Conservation (phyloP, 2,113 vertebrate species). For the Mohoua ochrocephala region DNA sequence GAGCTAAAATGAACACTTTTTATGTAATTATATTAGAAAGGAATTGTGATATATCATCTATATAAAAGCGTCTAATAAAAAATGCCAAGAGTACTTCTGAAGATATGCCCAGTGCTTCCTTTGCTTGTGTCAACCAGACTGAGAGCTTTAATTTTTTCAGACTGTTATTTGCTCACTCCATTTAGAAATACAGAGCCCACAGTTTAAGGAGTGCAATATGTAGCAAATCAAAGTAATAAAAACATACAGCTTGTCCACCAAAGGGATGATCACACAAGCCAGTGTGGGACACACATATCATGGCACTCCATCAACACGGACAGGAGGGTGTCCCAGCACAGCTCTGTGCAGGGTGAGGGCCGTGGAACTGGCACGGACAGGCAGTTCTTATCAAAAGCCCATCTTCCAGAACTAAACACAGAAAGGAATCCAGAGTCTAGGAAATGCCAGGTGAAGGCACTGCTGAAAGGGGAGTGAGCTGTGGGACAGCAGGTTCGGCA, state of each 20-base stretch:
- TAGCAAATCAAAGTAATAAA: conserved; percentile 56
- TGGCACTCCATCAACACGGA: not conserved
- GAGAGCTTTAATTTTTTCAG: conserved; percentile 58
- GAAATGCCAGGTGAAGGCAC: not conserved
- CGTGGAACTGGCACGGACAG: not conserved
- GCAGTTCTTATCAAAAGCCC: not conserved
- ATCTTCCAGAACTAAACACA: not conserved
- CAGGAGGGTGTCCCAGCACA: not conserved
- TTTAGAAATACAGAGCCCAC: not conserved
- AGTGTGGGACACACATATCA: not conserved
- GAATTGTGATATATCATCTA: conserved; percentile 12
- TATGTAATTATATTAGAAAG: conserved; percentile 11
- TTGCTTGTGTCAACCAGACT: conserved; percentile 43
- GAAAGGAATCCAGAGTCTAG: not conserved
- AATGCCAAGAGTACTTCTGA: not conserved
- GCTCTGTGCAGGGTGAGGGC: not conserved
- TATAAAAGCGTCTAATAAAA: conserved; percentile 39
- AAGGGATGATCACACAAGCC: not conserved
- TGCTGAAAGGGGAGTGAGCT: not conserved
- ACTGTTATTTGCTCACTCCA: conserved; percentile 27
- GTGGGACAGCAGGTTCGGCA: not conserved
- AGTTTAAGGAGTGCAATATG: conserved; percentile 4
- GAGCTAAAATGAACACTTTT: not conserved
- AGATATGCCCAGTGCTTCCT: conserved; percentile 37
- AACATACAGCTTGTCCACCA: not conserved